Percentiles rank a stretch among this genome's conserved stretches.
Conservation (phyloP, 2,113 vertebrate genomes). For the Cepphus grylle region DNA sequence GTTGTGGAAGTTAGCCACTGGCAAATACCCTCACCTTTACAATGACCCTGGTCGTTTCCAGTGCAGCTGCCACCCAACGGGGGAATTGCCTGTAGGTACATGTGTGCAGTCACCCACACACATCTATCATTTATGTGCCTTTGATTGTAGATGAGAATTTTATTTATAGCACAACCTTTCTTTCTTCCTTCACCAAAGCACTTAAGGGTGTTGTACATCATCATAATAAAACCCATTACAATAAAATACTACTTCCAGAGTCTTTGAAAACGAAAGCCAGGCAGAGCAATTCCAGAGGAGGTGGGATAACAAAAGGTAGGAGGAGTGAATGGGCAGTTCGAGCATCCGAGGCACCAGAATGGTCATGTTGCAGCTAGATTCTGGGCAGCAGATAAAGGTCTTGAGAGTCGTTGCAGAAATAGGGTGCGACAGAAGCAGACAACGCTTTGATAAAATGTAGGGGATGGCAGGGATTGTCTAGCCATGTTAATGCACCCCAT, state of each 20-base stretch:
- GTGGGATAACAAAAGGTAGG: neutral
- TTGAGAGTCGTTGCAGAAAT: neutral
- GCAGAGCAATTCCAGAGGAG: neutral
- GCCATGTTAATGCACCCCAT: neutral
- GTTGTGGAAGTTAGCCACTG: neutral
- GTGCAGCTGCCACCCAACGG: neutral
- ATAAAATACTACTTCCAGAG: constrained; percentile 25
- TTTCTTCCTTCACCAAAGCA: constrained; percentile 7
- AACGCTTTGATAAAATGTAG: neutral
- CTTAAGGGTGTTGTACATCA: constrained; percentile 43
- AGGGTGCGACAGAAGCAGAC: neutral
- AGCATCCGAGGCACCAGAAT: neutral
- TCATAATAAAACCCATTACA: constrained; percentile 1
- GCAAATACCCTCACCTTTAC: neutral
- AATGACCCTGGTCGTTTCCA: neutral
- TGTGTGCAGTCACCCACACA: neutral
- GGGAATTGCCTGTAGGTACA: neutral
- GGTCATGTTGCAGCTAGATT: neutral
- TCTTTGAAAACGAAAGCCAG: neutral
- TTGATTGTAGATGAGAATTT: neutral
- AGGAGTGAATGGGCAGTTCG: neutral
- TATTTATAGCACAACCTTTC: constrained; percentile 46
- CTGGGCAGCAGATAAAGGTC: neutral
- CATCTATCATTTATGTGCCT: neutral
- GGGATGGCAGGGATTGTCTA: neutral